These are phyloP conservation scores for Nycticryphes semicollaris DNA, from an alignment of 2,113 vertebrate genomes.

Conservation along the genomic window DNA sequence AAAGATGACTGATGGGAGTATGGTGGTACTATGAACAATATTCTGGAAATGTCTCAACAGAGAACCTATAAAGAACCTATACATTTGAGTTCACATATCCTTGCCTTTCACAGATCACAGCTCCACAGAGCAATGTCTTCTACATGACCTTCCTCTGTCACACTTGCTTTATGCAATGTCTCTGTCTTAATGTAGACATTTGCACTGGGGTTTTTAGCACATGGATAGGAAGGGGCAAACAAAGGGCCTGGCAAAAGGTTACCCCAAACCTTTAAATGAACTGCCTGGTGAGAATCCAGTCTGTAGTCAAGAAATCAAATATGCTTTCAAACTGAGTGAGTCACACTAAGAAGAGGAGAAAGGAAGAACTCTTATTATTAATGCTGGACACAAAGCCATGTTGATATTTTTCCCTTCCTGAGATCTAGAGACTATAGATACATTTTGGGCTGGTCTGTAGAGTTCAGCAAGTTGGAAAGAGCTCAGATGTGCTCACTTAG, in stretches of 20 bases:
- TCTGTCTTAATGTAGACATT: background rate
- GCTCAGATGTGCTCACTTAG: background rate
- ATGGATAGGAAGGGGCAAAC: background rate
- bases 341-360: background rate
- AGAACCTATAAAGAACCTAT: constrained; percentile 20
- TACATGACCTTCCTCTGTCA: constrained; percentile 3
- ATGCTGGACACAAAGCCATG: background rate
- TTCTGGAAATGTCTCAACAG: constrained; percentile 12
- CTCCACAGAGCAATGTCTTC: background rate
- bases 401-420: background rate
- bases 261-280: background rate
- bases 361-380: background rate
- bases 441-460: background rate
- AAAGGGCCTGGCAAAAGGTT: background rate
- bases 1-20: constrained; percentile 3
- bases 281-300: background rate
- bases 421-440: background rate
- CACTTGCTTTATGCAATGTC: background rate
- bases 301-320: background rate
- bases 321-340: background rate
- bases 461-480: background rate
- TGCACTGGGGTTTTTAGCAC: background rate
- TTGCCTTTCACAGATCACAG: background rate
- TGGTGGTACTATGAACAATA: constrained; percentile 11
- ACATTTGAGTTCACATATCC: constrained; percentile 28